A percentile compares a stretch with the other conserved stretches of the same genome.
These are phyloP conservation scores for Fundulus diaphanus DNA, from an alignment of 2,797 vertebrate species.

Conservation along the genomic window DNA sequence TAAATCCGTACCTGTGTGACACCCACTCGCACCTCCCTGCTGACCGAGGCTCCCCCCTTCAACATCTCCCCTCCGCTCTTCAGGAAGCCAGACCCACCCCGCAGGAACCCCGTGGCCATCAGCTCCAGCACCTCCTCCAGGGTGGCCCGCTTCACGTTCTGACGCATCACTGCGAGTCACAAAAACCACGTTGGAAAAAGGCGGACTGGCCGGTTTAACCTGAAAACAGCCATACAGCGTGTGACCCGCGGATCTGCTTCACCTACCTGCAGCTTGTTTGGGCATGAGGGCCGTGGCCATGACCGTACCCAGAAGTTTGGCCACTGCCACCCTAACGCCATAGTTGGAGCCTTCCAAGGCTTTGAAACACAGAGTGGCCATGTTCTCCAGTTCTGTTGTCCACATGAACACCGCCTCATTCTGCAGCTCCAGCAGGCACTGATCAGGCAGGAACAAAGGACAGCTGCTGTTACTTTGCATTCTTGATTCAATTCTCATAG, in stretches of 20 bases:
- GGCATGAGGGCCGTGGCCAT: conserved; percentile 98
- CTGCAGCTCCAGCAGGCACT: conserved; percentile 97
- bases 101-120: conserved; percentile 96
- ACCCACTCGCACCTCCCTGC: conserved; percentile 97
- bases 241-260: background rate
- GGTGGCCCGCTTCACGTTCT: conserved; percentile 95
- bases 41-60: conserved; percentile 96
- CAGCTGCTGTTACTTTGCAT: background rate
- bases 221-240: background rate
- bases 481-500: background rate
- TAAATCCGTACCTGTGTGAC: conserved; percentile 91
- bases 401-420: conserved; percentile 99
- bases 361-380: conserved; percentile 96
- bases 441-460: conserved; percentile 6
- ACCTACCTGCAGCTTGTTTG: conserved; percentile 94
- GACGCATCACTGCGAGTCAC: conserved; percentile 90
- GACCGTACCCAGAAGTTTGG: conserved; percentile 93
- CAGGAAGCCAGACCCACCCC: conserved; percentile 95
- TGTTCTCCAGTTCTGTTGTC: conserved; percentile 96
- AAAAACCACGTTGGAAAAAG: background rate
- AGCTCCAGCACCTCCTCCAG: conserved; percentile 97
- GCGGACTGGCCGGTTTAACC: background rate
- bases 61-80: conserved; percentile 99
- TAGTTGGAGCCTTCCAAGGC: conserved; percentile 98
- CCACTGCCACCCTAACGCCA: conserved; percentile 94